Conservation (phyloP, 2,113 vertebrate genomes). For the Silurus meridionalis region DNA sequence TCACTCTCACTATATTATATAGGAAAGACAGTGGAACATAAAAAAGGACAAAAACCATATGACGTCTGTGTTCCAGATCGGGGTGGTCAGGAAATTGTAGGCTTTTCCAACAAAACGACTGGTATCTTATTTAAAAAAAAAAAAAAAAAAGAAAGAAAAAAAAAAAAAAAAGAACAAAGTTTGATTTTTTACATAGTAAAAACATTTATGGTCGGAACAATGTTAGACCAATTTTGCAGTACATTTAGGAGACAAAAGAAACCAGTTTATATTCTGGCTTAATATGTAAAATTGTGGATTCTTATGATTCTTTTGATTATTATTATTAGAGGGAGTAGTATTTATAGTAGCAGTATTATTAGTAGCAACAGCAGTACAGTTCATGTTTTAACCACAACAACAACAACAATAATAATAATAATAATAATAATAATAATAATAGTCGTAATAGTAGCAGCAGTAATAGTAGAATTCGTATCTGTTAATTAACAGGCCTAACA, state of each 20-base stretch:
- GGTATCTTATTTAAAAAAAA: background rate
- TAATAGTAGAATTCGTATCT: background rate
- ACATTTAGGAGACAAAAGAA: background rate
- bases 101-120: background rate
- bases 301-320: background rate
- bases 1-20: background rate
- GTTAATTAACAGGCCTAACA: background rate
- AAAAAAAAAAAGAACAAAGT: background rate
- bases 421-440: background rate
- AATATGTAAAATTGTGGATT: background rate
- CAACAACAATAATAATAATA: background rate
- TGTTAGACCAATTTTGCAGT: background rate
- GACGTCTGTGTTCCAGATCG: background rate
- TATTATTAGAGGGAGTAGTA: background rate
- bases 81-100: slow-evolving; percentile 4
- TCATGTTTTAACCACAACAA: background rate
- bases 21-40: background rate
- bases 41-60: background rate
- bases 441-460: background rate
- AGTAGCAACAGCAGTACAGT: background rate
- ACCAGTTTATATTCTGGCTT: background rate
- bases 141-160: background rate
- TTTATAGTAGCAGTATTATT: background rate
- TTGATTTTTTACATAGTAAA: background rate
- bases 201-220: background rate